phyloP scores from a whole-genome alignment of 2,888 invertebrate species.

The Didymodactylos carnosus region DNA sequence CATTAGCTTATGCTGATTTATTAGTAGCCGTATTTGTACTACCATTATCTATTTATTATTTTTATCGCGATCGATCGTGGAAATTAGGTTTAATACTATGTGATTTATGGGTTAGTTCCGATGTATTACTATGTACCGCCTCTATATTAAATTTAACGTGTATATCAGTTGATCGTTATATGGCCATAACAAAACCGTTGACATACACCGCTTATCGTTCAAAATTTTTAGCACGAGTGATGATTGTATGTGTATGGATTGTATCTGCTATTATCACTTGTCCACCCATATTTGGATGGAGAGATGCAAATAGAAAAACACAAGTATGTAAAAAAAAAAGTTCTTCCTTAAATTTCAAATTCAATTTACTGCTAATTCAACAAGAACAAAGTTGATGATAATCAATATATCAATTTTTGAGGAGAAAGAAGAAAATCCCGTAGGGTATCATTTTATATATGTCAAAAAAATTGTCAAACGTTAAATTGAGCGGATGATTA shows the following conservation, averaged over 20 bases:
- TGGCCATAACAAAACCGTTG: slow-evolving; percentile 27
- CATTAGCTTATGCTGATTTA: slow-evolving; percentile 18
- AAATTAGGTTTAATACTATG: slow-evolving; percentile 16
- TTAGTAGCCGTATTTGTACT: slow-evolving; percentile 19
- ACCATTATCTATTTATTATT: slow-evolving; percentile 17
- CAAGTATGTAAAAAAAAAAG: slow-evolving; percentile 1
- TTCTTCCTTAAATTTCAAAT: no score
- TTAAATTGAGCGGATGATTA: no score
- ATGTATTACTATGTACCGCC: slow-evolving; percentile 28
- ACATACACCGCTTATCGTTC: slow-evolving; percentile 23
- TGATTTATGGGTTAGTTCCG: slow-evolving; percentile 21
- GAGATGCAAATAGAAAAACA: slow-evolving; percentile 17
- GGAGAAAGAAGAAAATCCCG: no score
- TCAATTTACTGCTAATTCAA: neutral
- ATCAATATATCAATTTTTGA: no score
- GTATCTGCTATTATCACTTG: slow-evolving; percentile 22
- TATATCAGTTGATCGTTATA: slow-evolving; percentile 27
- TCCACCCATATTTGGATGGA: slow-evolving; percentile 26
- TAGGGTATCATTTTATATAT: no score
- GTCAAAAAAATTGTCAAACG: no score
- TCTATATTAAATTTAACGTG: slow-evolving; percentile 28
- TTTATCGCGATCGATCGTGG: neutral
- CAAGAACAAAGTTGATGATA: neutral
- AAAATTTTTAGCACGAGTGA: slow-evolving; percentile 19
- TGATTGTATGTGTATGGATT: slow-evolving; percentile 26